These are phyloP conservation scores for Laterallus jamaicensis DNA, from an alignment of 2,113 vertebrate genomes.

Conservation along the genomic window DNA sequence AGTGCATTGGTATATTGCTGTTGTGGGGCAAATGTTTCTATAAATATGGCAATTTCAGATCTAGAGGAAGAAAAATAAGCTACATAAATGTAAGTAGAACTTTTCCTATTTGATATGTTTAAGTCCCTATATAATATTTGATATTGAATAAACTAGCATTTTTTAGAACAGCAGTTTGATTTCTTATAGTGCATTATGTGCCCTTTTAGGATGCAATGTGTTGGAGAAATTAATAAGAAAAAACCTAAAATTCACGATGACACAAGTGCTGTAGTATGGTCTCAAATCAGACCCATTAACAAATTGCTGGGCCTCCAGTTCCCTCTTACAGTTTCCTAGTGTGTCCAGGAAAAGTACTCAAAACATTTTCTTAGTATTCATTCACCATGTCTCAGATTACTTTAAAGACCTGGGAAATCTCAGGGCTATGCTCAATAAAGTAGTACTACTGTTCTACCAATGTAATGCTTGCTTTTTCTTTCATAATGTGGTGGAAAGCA, in stretches of 20 bases:
- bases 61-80: neutral
- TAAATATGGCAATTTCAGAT: neutral
- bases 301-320: neutral
- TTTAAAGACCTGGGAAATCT: neutral
- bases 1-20: neutral
- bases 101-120: neutral
- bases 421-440: neutral
- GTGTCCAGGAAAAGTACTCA: neutral
- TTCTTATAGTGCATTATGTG: neutral
- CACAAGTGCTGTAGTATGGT: neutral
- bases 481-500: neutral
- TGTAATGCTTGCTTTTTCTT: neutral
- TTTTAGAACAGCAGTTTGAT: neutral
- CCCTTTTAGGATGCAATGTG: neutral
- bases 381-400: neutral
- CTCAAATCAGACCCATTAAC: neutral
- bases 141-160: neutral
- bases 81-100: neutral
- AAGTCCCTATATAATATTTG: neutral
- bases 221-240: neutral
- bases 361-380: neutral
- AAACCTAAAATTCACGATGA: neutral
- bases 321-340: neutral
- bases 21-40: neutral
- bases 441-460: neutral